Percentiles rank a stretch among this genome's conserved stretches.
Evolutionary conservation across 2,888 invertebrate genomes (phyloP).

Genomic region (Miltochrista miniata): DNA sequence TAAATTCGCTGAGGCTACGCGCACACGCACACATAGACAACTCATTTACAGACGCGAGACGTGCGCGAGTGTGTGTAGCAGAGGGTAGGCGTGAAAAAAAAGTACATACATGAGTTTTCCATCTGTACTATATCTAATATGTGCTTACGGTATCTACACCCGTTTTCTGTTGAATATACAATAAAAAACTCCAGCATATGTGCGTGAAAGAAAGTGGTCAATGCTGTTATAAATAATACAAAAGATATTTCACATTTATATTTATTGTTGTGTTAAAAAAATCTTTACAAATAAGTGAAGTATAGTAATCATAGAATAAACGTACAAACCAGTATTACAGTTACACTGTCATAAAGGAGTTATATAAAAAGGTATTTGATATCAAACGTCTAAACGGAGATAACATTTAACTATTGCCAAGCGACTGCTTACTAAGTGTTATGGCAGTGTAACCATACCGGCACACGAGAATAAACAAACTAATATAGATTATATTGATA

Average conservation of each 20-base stretch:
- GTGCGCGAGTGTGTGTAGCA: too few species aligned
- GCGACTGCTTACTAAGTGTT: constrained; percentile 19
- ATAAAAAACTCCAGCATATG: too few species aligned
- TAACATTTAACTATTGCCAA: constrained; percentile 21
- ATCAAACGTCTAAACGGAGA: constrained; percentile 33
- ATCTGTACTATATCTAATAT: too few species aligned
- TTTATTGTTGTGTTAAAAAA: constrained; percentile 83
- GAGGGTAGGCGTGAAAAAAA: too few species aligned
- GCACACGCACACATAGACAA: too few species aligned
- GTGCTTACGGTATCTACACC: too few species aligned
- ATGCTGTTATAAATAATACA: constrained; percentile 69
- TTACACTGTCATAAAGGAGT: constrained; percentile 55
- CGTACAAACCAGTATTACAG: constrained; percentile 55
- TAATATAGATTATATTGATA: constrained; percentile 80
- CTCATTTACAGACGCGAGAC: too few species aligned
- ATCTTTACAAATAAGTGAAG: constrained; percentile 82
- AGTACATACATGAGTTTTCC: too few species aligned
- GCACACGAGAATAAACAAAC: constrained; percentile 52
- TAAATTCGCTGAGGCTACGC: too few species aligned
- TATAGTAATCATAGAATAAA: constrained; percentile 77
- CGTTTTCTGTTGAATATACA: too few species aligned
- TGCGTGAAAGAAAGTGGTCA: too few species aligned
- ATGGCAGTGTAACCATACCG: constrained; percentile 56
- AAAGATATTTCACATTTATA: constrained; percentile 78
- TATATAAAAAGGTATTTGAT: constrained; percentile 26